Percentiles rank a stretch among this genome's conserved stretches.
These are phyloP conservation scores for Anaspis maculata DNA, from an alignment of 2,888 invertebrate genomes.

Conservation along the genomic window DNA sequence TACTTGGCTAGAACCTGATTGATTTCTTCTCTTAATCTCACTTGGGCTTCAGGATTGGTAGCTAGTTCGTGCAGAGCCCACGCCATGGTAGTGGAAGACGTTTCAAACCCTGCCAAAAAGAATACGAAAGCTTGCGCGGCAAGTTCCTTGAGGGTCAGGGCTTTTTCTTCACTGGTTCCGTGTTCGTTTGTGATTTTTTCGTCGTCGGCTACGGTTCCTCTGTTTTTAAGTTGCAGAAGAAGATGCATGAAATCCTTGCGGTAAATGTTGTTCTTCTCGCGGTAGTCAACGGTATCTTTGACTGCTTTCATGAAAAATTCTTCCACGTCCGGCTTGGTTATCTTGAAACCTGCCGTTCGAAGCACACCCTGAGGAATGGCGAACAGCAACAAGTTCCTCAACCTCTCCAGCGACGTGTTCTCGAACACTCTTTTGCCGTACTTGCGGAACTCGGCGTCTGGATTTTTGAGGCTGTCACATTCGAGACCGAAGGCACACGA, in stretches of 20 bases:
- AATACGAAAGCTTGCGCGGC: slow-evolving; percentile 19
- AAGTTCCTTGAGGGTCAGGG: slow-evolving; percentile 13
- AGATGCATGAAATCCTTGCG: slow-evolving; percentile 46
- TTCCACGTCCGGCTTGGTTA: slow-evolving; percentile 10
- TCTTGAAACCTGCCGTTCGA: slow-evolving; percentile 2
- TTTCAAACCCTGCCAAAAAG: slow-evolving; percentile 20
- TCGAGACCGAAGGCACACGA: slow-evolving; percentile 52
- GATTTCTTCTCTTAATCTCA: slow-evolving; percentile 16
- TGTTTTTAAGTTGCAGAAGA: slow-evolving; percentile 40
- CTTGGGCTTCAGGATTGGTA: slow-evolving; percentile 15
- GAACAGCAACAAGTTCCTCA: slow-evolving; percentile 6
- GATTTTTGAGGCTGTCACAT: slow-evolving; percentile 46
- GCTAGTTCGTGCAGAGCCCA: slow-evolving; percentile 18
- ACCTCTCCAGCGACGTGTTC: slow-evolving; percentile 3
- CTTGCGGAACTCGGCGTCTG: slow-evolving; percentile 42
- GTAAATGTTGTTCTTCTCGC: slow-evolving; percentile 32
- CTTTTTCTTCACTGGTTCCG: slow-evolving; percentile 6
- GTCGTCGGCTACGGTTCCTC: slow-evolving; percentile 19
- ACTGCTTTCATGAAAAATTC: slow-evolving; percentile 27
- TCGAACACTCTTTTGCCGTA: slow-evolving; percentile 17
- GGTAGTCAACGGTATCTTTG: slow-evolving; percentile 34
- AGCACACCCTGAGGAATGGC: slow-evolving; percentile 5
- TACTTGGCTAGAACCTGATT: slow-evolving; percentile 13
- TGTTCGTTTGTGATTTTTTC: slow-evolving; percentile 8
- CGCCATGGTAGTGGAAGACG: slow-evolving; percentile 19